Evolutionary conservation across 2,113 vertebrate species (phyloP).

Genomic region (Menura novaehollandiae): DNA sequence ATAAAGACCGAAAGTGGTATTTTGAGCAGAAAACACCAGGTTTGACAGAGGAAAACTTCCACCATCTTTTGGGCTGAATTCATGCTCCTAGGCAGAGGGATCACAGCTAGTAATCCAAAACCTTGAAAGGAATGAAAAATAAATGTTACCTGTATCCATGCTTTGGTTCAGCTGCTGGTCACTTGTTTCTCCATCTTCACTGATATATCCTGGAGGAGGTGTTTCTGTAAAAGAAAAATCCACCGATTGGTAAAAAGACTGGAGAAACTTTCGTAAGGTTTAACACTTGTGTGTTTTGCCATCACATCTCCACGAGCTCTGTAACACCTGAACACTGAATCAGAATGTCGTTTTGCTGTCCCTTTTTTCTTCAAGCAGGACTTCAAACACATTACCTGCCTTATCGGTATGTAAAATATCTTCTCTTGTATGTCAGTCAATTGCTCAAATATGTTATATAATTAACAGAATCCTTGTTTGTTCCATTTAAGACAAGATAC

Average conservation of each 20-base stretch:
- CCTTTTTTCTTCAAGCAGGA: neutral
- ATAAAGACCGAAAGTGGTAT: neutral
- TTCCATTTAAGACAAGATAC: neutral
- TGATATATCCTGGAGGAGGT: conserved; percentile 96
- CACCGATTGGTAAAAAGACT: neutral
- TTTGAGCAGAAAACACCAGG: neutral
- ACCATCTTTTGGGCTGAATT: neutral
- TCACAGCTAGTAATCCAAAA: neutral
- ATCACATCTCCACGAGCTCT: neutral
- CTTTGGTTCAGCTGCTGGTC: conserved; percentile 99
- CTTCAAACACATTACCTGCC: neutral
- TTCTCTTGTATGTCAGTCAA: neutral
- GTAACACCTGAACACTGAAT: neutral
- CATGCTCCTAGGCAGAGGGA: neutral
- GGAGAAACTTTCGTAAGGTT: neutral
- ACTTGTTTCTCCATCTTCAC: conserved; percentile 97
- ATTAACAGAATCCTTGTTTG: neutral
- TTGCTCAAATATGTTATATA: neutral
- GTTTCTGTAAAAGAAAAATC: conserved; percentile 79
- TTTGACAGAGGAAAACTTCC: neutral
- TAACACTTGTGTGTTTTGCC: neutral
- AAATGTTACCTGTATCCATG: conserved; percentile 91
- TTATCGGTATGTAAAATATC: neutral
- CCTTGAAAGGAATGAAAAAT: neutral
- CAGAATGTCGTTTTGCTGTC: neutral